phyloP scores from a whole-genome alignment of 2,888 invertebrate genomes.

The Volucella inanis region DNA sequence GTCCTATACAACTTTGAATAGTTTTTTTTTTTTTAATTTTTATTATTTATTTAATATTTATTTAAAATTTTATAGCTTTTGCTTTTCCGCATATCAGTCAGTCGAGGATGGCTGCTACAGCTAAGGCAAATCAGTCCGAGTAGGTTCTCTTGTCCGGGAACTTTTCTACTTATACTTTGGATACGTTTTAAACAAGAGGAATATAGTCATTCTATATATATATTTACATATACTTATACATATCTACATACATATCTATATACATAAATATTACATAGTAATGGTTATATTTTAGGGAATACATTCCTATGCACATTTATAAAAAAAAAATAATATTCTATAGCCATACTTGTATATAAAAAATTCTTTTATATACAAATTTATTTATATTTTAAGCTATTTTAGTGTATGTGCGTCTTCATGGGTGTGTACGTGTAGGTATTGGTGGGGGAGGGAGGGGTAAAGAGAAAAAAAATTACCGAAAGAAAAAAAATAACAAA shows the following conservation, averaged over 20 bases:
- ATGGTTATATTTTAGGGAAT: not conserved
- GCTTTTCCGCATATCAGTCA: too few relatives aligned
- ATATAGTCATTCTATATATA: too few relatives aligned
- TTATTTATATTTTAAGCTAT: conserved; percentile 51
- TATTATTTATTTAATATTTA: not conserved
- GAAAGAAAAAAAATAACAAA: not conserved
- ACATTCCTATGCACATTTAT: conserved; percentile 2
- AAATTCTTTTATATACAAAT: not conserved
- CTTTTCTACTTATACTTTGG: too few relatives aligned
- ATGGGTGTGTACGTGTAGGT: conserved; percentile 44
- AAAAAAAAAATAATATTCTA: not conserved
- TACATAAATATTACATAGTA: not conserved
- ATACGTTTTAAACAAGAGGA: too few relatives aligned
- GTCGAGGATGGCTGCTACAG: too few relatives aligned
- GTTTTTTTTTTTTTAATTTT: too few relatives aligned
- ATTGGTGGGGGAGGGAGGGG: not conserved
- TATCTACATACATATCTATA: not conserved
- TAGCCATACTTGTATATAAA: not conserved
- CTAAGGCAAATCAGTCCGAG: too few relatives aligned
- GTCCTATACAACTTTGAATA: too few relatives aligned
- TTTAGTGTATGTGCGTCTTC: conserved; percentile 23
- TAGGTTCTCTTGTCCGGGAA: too few relatives aligned
- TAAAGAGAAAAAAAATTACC: conserved; percentile 5
- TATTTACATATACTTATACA: not conserved
- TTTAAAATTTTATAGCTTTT: not conserved